Evolutionary conservation across 2,888 invertebrate genomes (phyloP), one percentile per base, ranked within the genome.

Genomic region (Adineta ricciae): DNA sequence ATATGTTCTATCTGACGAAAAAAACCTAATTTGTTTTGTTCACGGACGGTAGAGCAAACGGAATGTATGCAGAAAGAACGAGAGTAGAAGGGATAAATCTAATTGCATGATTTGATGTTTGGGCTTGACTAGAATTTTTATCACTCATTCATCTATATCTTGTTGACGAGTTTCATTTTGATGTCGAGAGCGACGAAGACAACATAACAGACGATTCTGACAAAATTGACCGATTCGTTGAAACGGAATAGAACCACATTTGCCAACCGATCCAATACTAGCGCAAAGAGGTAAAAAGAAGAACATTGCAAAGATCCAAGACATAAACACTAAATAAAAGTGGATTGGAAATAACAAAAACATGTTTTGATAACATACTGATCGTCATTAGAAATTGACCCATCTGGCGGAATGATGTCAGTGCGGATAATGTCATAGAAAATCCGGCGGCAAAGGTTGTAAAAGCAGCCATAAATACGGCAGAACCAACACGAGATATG

Each of bases 341-440:
- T n/a, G n/a, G n/a, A n/a, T n/a, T n/a, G n/a, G n/a, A n/a, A n/a
- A n/a, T n/a, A 56, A 56, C 32, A 50, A 50, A 50, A 19, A 50
- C 14, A 64, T 64, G 4, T 27, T 27, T 24, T 27, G 1, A 27
- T 21, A 11, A 78, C 73, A 78, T 78, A 64, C 64, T 64, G 5
- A 78, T 93, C 78, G 95, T 92, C 84, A 95, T 92, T 86, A 96
- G 91, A 90, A 97, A 96, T 85, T 94, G 92, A 36, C 95, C 96
- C 87, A 96, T 95, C 91, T 95, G 95, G 87, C 94, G 94, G 90
- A 96, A 96, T 0, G 96, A 95, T 84, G 96, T 92, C 84, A 96
- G 94, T 88, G 93, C 92, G 1, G 96, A 95, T 72, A 94, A 93
- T 86, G 96, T 91, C 93, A 96, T 94, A 85, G 95, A 93, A 87